These are phyloP conservation scores for Pocillopora meandrina DNA, from an alignment of 92 coral and sea anemone genomes.

Conservation along the genomic window DNA sequence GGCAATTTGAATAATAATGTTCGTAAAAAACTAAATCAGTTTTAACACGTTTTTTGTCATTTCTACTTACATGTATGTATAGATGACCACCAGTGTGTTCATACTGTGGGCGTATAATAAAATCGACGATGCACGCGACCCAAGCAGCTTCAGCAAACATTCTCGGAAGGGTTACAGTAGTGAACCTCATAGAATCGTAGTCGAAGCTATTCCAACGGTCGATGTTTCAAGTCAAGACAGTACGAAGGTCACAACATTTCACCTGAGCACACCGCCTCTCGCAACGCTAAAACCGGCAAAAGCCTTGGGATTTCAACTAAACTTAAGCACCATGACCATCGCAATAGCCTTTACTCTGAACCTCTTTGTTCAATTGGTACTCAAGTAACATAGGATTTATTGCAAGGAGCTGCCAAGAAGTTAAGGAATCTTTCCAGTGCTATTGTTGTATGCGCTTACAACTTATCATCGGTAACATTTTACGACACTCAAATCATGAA, in stretches of 20 bases:
- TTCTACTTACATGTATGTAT: neutral
- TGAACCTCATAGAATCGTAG: neutral
- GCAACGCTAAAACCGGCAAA: neutral
- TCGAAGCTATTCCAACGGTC: neutral
- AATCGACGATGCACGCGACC: conserved; percentile 6
- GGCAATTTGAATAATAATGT: too few relatives aligned
- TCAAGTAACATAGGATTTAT: neutral
- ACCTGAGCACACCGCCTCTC: neutral
- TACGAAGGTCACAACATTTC: neutral
- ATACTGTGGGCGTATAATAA: conserved; percentile 3
- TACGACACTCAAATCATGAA: too few relatives aligned
- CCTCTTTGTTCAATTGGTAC: neutral
- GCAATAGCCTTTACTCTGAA: neutral
- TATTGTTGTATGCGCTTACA: neutral
- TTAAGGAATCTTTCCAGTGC: neutral
- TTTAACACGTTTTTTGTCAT: neutral
- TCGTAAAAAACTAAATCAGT: too few relatives aligned
- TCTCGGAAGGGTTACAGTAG: neutral
- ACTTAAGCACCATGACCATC: neutral
- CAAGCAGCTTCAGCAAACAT: neutral
- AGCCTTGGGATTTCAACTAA: neutral
- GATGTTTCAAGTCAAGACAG: neutral
- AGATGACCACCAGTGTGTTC: conserved; percentile 4
- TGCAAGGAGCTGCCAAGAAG: neutral
- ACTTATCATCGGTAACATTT: too few relatives aligned